Percentiles rank a stretch among this genome's conserved stretches.
phyloP scores from a whole-genome alignment of 2,888 invertebrate genomes.

The Macaria liturata region DNA sequence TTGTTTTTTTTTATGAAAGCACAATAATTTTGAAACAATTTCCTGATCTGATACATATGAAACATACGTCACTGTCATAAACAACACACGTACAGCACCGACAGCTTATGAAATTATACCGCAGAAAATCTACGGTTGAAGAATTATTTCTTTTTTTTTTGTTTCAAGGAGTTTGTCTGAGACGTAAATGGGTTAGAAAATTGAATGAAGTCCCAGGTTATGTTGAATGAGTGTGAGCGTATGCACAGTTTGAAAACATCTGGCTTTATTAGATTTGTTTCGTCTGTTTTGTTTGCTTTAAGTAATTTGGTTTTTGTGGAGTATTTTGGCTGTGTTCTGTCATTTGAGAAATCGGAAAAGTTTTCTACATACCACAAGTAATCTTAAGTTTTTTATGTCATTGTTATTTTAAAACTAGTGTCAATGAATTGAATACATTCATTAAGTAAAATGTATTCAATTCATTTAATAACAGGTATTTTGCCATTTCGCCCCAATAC shows the following conservation, averaged over 20 bases:
- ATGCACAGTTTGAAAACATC: conserved; percentile 62
- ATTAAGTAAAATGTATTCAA: no score
- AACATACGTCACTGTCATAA: conserved; percentile 10
- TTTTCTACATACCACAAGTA: no score
- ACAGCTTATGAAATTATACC: conserved; percentile 81
- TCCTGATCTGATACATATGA: not conserved
- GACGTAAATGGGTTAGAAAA: conserved; percentile 83
- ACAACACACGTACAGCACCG: conserved; percentile 34
- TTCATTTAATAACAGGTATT: no score
- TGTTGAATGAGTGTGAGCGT: conserved; percentile 70
- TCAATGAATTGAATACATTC: no score
- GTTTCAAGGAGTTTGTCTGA: conserved; percentile 71
- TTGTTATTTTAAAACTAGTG: no score
- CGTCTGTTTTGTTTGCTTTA: conserved; percentile 37
- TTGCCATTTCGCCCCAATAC: no score
- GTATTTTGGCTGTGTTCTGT: not conserved
- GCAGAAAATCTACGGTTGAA: conserved; percentile 71
- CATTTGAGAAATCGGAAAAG: no score
- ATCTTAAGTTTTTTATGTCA: no score
- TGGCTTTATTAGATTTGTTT: conserved; percentile 55
- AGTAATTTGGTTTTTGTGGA: conserved; percentile 11
- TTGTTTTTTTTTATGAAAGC: no score
- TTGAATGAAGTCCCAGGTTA: conserved; percentile 75
- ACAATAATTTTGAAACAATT: no score
- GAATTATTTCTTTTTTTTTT: conserved; percentile 60